Evolutionary conservation across 2,797 vertebrate genomes (phyloP).

Genomic region (Falco peregrinus): DNA sequence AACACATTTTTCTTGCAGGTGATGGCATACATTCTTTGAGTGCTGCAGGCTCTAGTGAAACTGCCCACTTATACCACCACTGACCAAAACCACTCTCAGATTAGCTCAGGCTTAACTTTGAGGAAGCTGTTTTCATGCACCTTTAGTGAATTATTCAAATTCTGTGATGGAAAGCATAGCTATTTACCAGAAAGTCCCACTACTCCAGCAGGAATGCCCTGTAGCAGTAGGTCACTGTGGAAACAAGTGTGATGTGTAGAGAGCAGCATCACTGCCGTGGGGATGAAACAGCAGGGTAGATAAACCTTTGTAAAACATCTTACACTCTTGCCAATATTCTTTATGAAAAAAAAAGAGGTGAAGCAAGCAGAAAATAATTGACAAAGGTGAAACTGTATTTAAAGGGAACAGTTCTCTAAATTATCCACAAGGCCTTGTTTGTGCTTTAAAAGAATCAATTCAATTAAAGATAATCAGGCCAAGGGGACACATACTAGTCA

Average conservation of each 20-base stretch:
- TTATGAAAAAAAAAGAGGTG: neutral
- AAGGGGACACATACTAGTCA: neutral
- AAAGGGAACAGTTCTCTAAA: neutral
- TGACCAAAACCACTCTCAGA: neutral
- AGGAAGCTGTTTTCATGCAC: constrained; percentile 25
- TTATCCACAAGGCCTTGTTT: neutral
- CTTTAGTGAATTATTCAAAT: constrained; percentile 65
- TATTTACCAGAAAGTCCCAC: neutral
- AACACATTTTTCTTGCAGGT: neutral
- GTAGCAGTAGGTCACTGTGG: neutral
- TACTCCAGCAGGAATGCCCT: neutral
- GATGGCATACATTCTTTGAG: neutral
- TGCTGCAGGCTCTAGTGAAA: neutral
- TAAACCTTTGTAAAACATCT: neutral
- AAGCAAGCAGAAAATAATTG: neutral
- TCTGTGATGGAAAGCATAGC: neutral
- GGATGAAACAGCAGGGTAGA: neutral
- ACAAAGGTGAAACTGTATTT: neutral
- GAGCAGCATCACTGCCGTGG: neutral
- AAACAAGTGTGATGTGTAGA: neutral
- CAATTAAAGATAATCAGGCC: neutral
- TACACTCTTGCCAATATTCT: neutral
- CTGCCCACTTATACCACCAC: neutral
- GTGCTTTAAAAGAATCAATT: neutral
- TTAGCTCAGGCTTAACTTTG: constrained; percentile 1